These are phyloP conservation scores for Anableps anableps DNA, from an alignment of 2,797 vertebrate species.

Conservation along the genomic window DNA sequence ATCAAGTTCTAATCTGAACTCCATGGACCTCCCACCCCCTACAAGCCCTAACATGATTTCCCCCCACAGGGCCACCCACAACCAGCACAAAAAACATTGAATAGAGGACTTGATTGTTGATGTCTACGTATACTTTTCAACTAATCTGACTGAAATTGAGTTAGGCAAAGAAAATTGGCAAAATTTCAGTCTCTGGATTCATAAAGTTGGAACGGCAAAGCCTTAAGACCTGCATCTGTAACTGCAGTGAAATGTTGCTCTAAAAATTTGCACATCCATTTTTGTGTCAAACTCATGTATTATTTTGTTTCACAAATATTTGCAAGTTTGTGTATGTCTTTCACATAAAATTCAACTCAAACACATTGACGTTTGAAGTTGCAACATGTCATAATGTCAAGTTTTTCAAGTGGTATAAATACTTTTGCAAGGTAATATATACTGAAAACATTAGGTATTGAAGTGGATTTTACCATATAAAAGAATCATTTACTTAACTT, in stretches of 20 bases:
- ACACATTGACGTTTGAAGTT: not conserved
- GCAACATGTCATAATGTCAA: not conserved
- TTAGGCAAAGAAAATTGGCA: not conserved
- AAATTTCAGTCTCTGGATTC: not conserved
- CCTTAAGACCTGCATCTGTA: too few species aligned
- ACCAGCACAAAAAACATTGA: too few species aligned
- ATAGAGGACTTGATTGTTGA: not conserved
- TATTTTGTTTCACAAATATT: not conserved
- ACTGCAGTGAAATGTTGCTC: not conserved
- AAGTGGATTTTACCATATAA: not conserved
- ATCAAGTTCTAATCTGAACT: too few species aligned
- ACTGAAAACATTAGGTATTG: slow-evolving; percentile 17
- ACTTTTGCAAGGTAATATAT: slow-evolving; percentile 1
- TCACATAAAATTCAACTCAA: not conserved
- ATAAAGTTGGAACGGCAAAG: not conserved
- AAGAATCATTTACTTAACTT: not conserved
- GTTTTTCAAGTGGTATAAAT: not conserved
- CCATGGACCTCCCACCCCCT: too few species aligned
- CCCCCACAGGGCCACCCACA: too few species aligned
- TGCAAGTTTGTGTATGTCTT: not conserved
- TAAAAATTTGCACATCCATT: not conserved
- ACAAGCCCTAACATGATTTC: too few species aligned
- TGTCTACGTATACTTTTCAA: not conserved
- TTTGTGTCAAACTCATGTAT: not conserved
- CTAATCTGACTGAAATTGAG: not conserved